A percentile compares a stretch with the other conserved stretches of the same genome.
These are phyloP conservation scores for Reticulitermes speratus DNA, from an alignment of 1,140 invertebrate species.

Conservation along the genomic window DNA sequence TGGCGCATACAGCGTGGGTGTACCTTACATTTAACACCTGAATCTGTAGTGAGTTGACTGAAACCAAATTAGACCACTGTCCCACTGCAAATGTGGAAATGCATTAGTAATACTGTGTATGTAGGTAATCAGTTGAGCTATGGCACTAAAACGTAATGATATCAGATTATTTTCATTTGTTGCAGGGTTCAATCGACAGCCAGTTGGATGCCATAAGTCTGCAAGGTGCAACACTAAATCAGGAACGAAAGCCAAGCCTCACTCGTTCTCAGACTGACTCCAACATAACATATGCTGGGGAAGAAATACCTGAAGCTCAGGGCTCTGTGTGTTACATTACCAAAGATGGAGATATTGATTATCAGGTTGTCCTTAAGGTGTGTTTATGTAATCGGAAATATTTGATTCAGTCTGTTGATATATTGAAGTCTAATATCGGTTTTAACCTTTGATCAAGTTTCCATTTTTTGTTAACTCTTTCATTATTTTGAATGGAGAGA, in stretches of 20 bases:
- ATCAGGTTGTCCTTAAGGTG: constrained; percentile 86
- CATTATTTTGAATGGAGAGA: no score
- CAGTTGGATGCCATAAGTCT: constrained; percentile 73
- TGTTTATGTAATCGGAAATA: not conserved
- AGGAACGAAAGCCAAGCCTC: constrained; percentile 66
- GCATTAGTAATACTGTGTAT: no score
- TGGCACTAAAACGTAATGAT: not conserved
- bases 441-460: no score
- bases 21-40: no score
- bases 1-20: no score
- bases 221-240: constrained; percentile 57
- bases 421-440: no score
- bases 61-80: no score
- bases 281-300: constrained; percentile 83
- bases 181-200: constrained; percentile 65
- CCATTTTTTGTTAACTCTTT: no score
- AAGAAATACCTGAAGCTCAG: constrained; percentile 79
- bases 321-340: constrained; percentile 92
- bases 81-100: no score
- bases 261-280: constrained; percentile 91
- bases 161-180: constrained; percentile 25
- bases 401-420: no score
- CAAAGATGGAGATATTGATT: constrained; percentile 89
- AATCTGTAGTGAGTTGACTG: no score
- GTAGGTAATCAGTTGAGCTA: no score